phyloP scores from a whole-genome alignment of 35 echinoderm and acorn worm genomes.

The Ptychodera flava region DNA sequence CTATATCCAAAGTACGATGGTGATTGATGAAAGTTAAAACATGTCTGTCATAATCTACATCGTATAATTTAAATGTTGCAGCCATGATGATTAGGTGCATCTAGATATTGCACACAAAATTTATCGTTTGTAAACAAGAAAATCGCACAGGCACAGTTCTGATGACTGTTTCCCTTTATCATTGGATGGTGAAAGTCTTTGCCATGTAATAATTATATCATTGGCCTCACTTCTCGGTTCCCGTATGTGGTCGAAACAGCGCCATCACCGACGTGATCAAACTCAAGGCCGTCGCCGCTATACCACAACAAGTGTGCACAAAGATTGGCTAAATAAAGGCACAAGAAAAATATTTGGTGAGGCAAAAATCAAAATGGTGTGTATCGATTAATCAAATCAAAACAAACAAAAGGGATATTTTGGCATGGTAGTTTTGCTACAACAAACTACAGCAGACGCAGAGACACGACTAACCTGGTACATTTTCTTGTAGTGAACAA shows the following conservation, averaged over 20 bases:
- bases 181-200: too few species aligned
- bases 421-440: too few species aligned
- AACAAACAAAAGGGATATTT: not conserved
- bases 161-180: not conserved
- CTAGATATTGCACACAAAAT: not conserved
- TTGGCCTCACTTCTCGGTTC: constrained; percentile 65
- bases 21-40: too few species aligned
- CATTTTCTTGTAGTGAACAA: constrained; percentile 11
- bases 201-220: too few species aligned
- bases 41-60: too few species aligned
- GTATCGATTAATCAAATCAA: too few species aligned
- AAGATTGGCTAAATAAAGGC: not conserved
- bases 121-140: not conserved
- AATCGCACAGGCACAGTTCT: not conserved
- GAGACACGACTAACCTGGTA: not conserved
- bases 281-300: constrained; percentile 38
- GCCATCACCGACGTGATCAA: constrained; percentile 79
- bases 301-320: constrained; percentile 59
- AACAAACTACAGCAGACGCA: too few species aligned
- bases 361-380: not conserved
- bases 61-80: not conserved
- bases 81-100: not conserved
- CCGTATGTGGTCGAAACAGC: constrained; percentile 81
- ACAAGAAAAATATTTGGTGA: too few species aligned
- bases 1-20: too few species aligned